These are phyloP conservation scores for Anastrepha ludens DNA, from an alignment of 1,140 invertebrate genomes.

Conservation along the genomic window DNA sequence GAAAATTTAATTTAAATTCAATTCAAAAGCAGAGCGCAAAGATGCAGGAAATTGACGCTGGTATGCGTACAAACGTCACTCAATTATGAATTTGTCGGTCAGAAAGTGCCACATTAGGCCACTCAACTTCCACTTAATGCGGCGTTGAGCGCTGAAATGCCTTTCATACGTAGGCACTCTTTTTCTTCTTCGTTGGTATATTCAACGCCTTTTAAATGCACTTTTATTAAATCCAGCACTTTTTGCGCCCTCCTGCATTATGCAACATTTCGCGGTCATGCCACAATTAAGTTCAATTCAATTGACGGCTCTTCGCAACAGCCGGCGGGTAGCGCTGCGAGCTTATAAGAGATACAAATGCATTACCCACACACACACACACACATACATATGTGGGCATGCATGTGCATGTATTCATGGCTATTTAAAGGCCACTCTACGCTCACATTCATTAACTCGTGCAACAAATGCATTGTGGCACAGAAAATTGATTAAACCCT, in stretches of 20 bases:
- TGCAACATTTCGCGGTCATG: conserved; percentile 46
- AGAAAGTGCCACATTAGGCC: neutral
- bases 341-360: no score
- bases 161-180: neutral
- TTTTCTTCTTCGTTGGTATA: neutral
- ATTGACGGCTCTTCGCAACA: conserved; percentile 7
- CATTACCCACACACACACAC: neutral
- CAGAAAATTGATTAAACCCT: conserved; percentile 31
- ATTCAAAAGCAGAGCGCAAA: no score
- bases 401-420: neutral
- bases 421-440: conserved; percentile 5
- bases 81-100: conserved; percentile 37
- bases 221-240: conserved; percentile 7
- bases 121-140: neutral
- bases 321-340: no score
- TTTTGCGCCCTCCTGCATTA: conserved; percentile 2
- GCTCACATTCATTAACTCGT: conserved; percentile 7
- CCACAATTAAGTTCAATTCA: conserved; percentile 57
- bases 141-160: neutral
- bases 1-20: neutral
- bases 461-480: neutral
- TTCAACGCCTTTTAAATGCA: conserved; percentile 1
- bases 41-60: neutral
- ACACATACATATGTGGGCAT: neutral
- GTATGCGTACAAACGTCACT: conserved; percentile 29